These are phyloP conservation scores for Circaetus gallicus DNA, from an alignment of 2,113 vertebrate genomes.

Conservation along the genomic window DNA sequence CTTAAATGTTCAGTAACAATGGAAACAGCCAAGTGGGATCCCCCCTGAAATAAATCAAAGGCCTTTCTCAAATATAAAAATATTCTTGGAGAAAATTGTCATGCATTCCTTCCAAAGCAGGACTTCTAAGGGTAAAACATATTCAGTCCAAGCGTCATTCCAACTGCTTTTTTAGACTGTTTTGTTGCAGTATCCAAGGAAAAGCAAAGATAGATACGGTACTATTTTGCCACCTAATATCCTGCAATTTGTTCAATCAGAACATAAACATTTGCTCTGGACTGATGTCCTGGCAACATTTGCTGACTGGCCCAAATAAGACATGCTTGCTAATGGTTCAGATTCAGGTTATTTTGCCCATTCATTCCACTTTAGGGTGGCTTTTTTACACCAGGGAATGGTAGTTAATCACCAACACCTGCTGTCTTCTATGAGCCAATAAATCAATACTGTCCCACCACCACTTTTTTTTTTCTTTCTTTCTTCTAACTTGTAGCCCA, in stretches of 20 bases:
- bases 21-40: neutral
- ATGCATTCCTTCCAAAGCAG: neutral
- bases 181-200: conserved; percentile 32
- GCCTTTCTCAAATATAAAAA: neutral
- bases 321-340: neutral
- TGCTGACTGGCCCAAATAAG: neutral
- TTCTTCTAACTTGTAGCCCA: neutral
- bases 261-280: conserved; percentile 37
- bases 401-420: neutral
- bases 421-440: neutral
- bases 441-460: neutral
- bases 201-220: neutral
- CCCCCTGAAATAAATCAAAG: neutral
- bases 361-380: neutral
- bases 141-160: neutral
- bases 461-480: neutral
- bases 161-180: neutral
- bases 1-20: neutral
- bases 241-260: neutral
- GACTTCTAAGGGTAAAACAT: neutral
- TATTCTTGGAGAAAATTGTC: neutral
- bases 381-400: neutral
- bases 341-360: neutral
- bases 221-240: conserved; percentile 4
- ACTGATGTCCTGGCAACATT: neutral